phyloP scores from a whole-genome alignment of 2,888 invertebrate genomes.

The Melanostoma scalare region DNA sequence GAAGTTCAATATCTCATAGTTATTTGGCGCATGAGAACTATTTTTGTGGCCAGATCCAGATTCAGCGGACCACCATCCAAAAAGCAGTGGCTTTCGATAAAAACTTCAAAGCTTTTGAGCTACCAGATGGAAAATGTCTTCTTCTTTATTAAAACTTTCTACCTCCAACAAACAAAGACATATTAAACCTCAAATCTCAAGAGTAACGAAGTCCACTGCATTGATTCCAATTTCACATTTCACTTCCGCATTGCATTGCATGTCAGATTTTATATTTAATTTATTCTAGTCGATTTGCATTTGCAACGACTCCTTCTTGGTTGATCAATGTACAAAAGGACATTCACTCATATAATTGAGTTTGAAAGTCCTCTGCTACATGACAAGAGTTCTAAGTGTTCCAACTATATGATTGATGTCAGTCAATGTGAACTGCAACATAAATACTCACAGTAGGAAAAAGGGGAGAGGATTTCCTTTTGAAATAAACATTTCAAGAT shows the following conservation, averaged over 20 bases:
- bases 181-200: no score
- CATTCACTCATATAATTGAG: slow-evolving; percentile 2
- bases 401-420: slow-evolving; percentile 34
- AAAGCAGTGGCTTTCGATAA: no score
- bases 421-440: slow-evolving; percentile 36
- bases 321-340: background rate
- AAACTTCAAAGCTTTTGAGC: no score
- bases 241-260: background rate
- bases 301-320: background rate
- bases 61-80: no score
- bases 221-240: background rate
- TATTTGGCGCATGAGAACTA: no score
- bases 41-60: no score
- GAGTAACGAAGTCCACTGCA: no score
- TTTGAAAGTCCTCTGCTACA: slow-evolving; percentile 3
- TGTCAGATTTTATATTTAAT: slow-evolving; percentile 13
- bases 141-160: no score
- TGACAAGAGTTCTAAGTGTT: background rate
- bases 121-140: no score
- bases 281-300: slow-evolving; percentile 8
- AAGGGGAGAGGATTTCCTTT: background rate
- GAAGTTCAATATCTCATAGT: no score
- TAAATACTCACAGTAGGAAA: slow-evolving; percentile 14
- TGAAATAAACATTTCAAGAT: no score
- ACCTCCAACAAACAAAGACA: no score